These are phyloP conservation scores for Columba janthina DNA, from an alignment of 2,113 vertebrate genomes.

Conservation along the genomic window DNA sequence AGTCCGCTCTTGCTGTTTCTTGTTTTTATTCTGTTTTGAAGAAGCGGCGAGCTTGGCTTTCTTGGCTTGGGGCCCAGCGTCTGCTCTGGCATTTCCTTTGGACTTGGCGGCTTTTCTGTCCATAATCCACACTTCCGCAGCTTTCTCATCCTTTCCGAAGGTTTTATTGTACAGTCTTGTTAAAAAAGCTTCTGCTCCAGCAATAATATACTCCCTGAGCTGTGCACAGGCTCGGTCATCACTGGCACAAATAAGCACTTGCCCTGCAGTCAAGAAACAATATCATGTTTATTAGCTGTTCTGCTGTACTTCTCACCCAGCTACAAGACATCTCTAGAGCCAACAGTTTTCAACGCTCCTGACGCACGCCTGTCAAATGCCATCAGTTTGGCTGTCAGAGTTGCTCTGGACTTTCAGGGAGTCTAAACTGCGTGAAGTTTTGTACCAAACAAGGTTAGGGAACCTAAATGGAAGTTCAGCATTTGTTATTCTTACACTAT, in stretches of 20 bases:
- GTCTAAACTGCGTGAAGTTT: not conserved
- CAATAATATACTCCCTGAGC: conserved; percentile 85
- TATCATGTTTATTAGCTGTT: not conserved
- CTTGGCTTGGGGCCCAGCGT: conserved; percentile 70
- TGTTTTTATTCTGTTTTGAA: conserved; percentile 55
- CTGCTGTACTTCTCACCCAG: not conserved
- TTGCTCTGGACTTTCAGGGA: not conserved
- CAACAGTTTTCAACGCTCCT: not conserved
- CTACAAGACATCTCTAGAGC: not conserved
- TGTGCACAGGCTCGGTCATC: conserved; percentile 96
- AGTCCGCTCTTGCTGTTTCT: conserved; percentile 77
- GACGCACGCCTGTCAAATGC: not conserved
- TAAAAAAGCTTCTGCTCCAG: conserved; percentile 83
- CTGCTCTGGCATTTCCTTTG: conserved; percentile 36
- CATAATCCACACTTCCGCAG: conserved; percentile 58
- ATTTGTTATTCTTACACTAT: not conserved
- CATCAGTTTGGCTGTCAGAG: not conserved
- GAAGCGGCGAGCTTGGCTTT: conserved; percentile 59
- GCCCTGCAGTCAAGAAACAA: conserved; percentile 76
- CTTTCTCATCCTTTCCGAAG: conserved; percentile 80
- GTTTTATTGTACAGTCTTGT: conserved; percentile 86
- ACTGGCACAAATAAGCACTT: conserved; percentile 92
- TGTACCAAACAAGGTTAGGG: not conserved
- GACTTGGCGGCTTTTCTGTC: conserved; percentile 61
- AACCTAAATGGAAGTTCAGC: not conserved